A percentile compares a stretch with the other conserved stretches of the same genome.
Evolutionary conservation across 2,797 vertebrate species (phyloP).

Genomic region (Xiphorhynchus erythropygius): DNA sequence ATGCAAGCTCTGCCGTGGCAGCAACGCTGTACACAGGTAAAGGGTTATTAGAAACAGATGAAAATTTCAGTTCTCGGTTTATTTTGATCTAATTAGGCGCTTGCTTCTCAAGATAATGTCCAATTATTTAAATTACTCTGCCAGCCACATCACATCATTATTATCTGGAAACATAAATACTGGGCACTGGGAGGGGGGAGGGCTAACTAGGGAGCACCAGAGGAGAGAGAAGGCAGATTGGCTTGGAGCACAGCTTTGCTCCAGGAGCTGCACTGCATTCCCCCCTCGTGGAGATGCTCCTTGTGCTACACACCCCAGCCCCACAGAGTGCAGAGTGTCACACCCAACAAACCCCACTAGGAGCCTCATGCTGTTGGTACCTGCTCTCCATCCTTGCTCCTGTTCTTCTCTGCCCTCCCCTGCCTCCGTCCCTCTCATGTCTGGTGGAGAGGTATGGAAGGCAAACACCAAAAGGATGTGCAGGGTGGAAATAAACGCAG

Average conservation of each 20-base stretch:
- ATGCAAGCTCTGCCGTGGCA: background rate
- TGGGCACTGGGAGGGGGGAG: background rate
- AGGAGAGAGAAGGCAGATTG: background rate
- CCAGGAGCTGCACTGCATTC: background rate
- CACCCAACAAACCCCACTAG: background rate
- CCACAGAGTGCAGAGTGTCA: background rate
- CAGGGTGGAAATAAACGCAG: background rate
- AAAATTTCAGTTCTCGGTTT: constrained; percentile 59
- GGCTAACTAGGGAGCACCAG: background rate
- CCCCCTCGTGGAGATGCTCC: background rate
- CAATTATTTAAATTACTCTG: constrained; percentile 74
- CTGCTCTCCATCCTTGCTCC: background rate
- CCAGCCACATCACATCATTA: constrained; percentile 66
- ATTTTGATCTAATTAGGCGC: constrained; percentile 67
- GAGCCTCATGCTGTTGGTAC: fast-evolving
- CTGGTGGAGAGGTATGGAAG: background rate
- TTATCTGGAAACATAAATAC: constrained; percentile 67
- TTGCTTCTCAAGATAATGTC: constrained; percentile 70
- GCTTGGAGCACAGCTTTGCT: background rate
- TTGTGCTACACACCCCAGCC: background rate
- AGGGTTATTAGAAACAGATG: constrained; percentile 58
- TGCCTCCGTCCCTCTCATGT: background rate
- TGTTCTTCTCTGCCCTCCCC: background rate
- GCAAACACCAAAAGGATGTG: background rate
- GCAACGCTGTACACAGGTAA: background rate